phyloP scores from a whole-genome alignment of 2,113 vertebrate genomes.

The rabbit (Oryctolagus cuniculus) region DNA sequence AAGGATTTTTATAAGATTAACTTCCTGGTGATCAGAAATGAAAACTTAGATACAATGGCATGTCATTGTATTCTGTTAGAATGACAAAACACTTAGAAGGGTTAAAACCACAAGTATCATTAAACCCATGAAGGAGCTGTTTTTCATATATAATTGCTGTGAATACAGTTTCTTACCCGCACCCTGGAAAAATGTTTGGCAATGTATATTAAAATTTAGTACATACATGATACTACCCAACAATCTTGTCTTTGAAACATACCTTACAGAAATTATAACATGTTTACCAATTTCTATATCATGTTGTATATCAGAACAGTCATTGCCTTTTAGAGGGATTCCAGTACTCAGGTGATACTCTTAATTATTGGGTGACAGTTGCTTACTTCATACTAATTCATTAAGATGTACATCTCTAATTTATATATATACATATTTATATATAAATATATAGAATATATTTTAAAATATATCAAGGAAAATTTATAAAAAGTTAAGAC shows the following conservation, averaged over 20 bases:
- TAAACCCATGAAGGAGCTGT: neutral
- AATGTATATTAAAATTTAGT: neutral
- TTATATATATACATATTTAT: neutral
- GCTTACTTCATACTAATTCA: neutral
- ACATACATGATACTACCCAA: neutral
- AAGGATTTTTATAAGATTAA: neutral
- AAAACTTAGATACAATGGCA: neutral
- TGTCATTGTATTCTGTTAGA: neutral
- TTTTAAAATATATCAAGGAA: neutral
- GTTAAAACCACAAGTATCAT: neutral
- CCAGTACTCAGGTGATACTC: neutral
- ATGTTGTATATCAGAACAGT: neutral
- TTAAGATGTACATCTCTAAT: neutral
- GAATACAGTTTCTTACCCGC: neutral
- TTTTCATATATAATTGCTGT: neutral
- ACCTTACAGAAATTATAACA: neutral
- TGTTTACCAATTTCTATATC: neutral
- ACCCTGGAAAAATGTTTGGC: neutral
- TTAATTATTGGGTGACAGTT: neutral
- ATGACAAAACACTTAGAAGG: neutral
- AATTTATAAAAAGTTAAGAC: neutral
- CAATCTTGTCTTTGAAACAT: neutral
- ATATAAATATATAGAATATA: neutral
- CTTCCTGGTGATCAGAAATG: neutral
- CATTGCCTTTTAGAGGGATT: neutral